Evolutionary conservation across 1,140 invertebrate genomes (phyloP).

Genomic region (Wasmannia auropunctata): DNA sequence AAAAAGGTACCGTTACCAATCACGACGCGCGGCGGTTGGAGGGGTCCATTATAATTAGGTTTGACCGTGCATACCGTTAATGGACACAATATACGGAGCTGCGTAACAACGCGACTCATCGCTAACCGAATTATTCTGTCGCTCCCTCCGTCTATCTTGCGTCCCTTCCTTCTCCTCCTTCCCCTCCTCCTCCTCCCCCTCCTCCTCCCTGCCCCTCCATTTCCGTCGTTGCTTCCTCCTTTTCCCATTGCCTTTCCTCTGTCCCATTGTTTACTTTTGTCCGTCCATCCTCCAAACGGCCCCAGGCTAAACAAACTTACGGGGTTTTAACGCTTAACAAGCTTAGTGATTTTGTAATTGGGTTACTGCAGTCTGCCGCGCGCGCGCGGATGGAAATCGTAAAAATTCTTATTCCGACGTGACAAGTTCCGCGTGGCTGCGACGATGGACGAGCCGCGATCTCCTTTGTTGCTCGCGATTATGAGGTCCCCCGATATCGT

Average conservation of each 20-base stretch:
- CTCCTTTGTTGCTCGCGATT: background rate
- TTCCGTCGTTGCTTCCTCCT: slow-evolving; percentile 45
- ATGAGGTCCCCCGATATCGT: background rate
- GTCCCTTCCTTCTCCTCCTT: background rate
- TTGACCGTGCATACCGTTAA: slow-evolving; percentile 75
- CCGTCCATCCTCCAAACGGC: slow-evolving; percentile 50
- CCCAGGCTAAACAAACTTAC: slow-evolving; percentile 72
- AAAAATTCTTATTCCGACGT: slow-evolving; percentile 26
- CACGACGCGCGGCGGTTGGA: slow-evolving; percentile 32
- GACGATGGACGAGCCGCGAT: background rate
- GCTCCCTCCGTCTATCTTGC: slow-evolving; percentile 22
- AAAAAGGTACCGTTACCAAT: slow-evolving; percentile 48
- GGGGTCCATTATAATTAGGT: slow-evolving; percentile 75
- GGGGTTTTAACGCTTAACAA: slow-evolving; percentile 71
- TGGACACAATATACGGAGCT: slow-evolving; percentile 73
- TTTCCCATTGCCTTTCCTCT: slow-evolving; percentile 18
- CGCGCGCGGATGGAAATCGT: slow-evolving; percentile 44
- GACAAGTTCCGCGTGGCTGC: background rate
- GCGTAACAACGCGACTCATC: slow-evolving; percentile 65
- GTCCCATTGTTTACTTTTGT: slow-evolving; percentile 41
- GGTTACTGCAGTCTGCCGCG: slow-evolving; percentile 60
- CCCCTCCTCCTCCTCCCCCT: background rate
- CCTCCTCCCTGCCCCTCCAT: background rate
- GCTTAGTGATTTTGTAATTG: slow-evolving; percentile 76
- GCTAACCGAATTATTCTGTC: slow-evolving; percentile 73